phyloP scores from a whole-genome alignment of 2,113 vertebrate genomes.

The Scytalopus superciliaris region DNA sequence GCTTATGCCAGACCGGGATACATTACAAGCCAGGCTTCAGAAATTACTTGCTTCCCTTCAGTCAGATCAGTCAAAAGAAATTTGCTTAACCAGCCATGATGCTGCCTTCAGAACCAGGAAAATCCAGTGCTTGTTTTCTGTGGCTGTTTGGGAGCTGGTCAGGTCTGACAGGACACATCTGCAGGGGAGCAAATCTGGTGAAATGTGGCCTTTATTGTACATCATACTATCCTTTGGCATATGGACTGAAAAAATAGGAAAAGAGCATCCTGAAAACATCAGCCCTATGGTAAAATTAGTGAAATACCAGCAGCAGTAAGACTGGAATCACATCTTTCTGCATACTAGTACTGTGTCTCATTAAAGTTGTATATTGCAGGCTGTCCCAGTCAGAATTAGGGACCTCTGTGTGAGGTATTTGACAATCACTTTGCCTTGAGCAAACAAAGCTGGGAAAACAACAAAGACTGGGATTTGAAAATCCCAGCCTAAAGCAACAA shows the following conservation, averaged over 20 bases:
- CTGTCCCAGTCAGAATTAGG: not conserved
- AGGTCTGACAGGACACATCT: not conserved
- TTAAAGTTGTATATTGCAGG: not conserved
- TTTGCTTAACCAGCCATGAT: not conserved
- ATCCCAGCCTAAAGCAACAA: conserved; percentile 53
- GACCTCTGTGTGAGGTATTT: not conserved
- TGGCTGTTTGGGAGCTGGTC: not conserved
- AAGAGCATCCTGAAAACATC: not conserved
- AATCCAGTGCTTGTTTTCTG: not conserved
- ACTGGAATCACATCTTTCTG: not conserved
- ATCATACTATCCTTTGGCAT: not conserved
- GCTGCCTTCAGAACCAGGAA: not conserved
- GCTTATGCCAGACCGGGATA: not conserved
- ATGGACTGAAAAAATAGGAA: not conserved
- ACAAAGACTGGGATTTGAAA: conserved; percentile 32
- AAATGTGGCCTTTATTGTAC: not conserved
- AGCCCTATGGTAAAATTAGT: not conserved
- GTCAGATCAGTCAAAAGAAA: not conserved
- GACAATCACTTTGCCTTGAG: conserved; percentile 30
- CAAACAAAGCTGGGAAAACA: conserved; percentile 67
- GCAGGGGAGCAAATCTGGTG: not conserved
- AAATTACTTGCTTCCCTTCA: not conserved
- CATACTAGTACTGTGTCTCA: not conserved
- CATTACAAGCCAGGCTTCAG: not conserved
- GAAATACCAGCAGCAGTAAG: not conserved